Percentiles rank a stretch among this genome's conserved stretches.
These are phyloP conservation scores for Latrodectus elegans DNA, from an alignment of 2,888 invertebrate species.

Conservation along the genomic window DNA sequence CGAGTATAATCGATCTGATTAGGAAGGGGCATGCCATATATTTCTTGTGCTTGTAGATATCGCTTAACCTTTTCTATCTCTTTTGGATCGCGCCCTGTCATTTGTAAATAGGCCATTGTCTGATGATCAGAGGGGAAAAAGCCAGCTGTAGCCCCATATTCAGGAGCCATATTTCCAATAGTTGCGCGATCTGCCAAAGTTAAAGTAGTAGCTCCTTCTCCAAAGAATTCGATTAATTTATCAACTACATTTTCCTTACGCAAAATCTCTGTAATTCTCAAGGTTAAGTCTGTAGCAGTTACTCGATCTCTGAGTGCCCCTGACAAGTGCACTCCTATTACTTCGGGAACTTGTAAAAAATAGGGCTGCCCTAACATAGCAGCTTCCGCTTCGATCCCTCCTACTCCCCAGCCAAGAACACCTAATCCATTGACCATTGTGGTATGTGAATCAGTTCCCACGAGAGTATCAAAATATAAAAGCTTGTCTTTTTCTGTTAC, in stretches of 20 bases:
- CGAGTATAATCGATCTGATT: constrained; percentile 18
- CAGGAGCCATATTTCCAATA: constrained; percentile 67
- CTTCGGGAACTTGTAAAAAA: constrained; percentile 46
- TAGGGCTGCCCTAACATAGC: constrained; percentile 48
- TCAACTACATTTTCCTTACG: constrained; percentile 63
- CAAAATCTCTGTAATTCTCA: constrained; percentile 49
- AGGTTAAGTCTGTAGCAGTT: constrained; percentile 65
- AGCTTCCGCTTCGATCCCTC: constrained; percentile 69
- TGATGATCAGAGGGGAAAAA: constrained; percentile 58
- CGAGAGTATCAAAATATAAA: constrained; percentile 59
- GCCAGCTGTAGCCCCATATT: constrained; percentile 67
- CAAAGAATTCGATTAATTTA: constrained; percentile 68
- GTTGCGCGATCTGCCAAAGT: constrained; percentile 62
- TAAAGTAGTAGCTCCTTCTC: constrained; percentile 40
- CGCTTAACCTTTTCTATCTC: constrained; percentile 16
- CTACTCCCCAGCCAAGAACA: constrained; percentile 71
- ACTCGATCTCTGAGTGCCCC: constrained; percentile 32
- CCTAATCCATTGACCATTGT: constrained; percentile 72
- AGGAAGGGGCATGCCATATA: neutral
- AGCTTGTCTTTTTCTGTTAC: constrained; percentile 48
- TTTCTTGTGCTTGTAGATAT: neutral
- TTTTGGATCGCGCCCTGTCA: constrained; percentile 24
- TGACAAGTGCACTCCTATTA: constrained; percentile 48
- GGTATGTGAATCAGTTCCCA: constrained; percentile 70
- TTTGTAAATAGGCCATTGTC: constrained; percentile 43